These are phyloP conservation scores for Drosophila neutralis DNA, from an alignment of 2,888 invertebrate genomes.

Conservation along the genomic window DNA sequence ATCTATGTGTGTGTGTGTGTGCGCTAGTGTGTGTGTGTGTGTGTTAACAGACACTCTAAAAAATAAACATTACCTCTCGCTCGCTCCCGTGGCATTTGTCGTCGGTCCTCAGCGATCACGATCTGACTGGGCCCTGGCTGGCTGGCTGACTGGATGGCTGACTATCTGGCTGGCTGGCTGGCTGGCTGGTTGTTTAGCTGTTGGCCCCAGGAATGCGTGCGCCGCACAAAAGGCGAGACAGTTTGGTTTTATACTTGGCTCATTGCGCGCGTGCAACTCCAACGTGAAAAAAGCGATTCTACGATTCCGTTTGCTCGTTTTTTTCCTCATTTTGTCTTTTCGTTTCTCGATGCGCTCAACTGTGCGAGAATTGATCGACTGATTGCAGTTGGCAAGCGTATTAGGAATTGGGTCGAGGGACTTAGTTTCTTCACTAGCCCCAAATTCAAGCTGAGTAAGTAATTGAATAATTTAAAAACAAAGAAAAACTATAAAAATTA, in stretches of 20 bases:
- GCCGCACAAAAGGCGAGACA: conserved; percentile 66
- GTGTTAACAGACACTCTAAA: conserved; percentile 36
- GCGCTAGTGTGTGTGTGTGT: not conserved
- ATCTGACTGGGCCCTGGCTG: conserved; percentile 57
- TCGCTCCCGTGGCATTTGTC: conserved; percentile 38
- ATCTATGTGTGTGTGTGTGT: not conserved
- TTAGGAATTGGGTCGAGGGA: conserved; percentile 16
- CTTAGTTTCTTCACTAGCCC: not conserved
- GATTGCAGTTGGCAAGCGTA: conserved; percentile 31
- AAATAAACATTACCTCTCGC: conserved; percentile 54
- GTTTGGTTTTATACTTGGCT: conserved; percentile 80
- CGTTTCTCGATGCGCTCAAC: conserved; percentile 14
- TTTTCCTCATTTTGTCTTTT: conserved; percentile 3
- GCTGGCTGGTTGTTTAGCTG: conserved; percentile 31
- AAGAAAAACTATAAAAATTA: not conserved
- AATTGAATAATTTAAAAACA: not conserved
- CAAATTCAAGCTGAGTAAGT: conserved; percentile 12
- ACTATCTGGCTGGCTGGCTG: conserved; percentile 18
- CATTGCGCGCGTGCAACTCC: conserved; percentile 76
- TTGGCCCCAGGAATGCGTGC: conserved; percentile 71
- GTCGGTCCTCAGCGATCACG: conserved; percentile 35
- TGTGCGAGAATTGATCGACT: conserved; percentile 7
- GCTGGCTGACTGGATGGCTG: conserved; percentile 50
- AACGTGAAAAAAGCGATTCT: conserved; percentile 41
- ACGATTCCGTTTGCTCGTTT: conserved; percentile 7